Evolutionary conservation across 2,888 invertebrate species (phyloP).

Genomic region (Galeruca laticollis): DNA sequence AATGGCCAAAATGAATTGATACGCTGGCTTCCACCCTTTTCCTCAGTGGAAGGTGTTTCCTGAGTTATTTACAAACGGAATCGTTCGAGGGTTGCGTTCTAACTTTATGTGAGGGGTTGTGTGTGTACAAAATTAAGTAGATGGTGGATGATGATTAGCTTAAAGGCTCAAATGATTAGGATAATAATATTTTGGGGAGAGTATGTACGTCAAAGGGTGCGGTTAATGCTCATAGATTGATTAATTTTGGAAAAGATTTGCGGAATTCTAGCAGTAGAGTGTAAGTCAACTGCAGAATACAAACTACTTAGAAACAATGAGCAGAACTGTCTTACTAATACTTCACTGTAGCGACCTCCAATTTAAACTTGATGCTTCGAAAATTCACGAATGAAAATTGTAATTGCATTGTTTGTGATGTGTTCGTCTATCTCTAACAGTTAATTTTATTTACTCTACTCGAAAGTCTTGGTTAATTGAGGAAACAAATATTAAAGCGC

Average conservation of each 20-base stretch:
- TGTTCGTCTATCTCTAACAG: background rate
- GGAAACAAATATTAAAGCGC: background rate
- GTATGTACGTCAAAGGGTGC: slow-evolving; percentile 15
- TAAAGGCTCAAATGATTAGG: slow-evolving; percentile 28
- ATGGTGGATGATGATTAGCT: slow-evolving; percentile 26
- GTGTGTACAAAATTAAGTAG: slow-evolving; percentile 27
- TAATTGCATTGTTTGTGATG: background rate
- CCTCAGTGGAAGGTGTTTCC: slow-evolving; percentile 6
- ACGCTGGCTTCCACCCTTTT: slow-evolving; percentile 4
- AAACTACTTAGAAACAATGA: background rate
- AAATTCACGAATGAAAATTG: background rate
- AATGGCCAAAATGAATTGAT: slow-evolving; percentile 1
- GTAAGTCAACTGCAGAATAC: background rate
- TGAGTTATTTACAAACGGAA: slow-evolving; percentile 19
- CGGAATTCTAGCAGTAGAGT: background rate
- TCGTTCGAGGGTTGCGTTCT: slow-evolving; percentile 9
- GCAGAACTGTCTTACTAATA: background rate
- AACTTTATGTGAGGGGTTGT: slow-evolving; percentile 5
- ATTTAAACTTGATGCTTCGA: background rate
- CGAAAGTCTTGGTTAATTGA: background rate
- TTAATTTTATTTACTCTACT: background rate
- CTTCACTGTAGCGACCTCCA: background rate
- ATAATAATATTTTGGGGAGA: slow-evolving; percentile 23
- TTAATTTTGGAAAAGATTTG: background rate
- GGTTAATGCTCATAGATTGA: slow-evolving; percentile 12